These are phyloP conservation scores for Thymallus thymallus DNA, from an alignment of 2,113 vertebrate species.

Conservation along the genomic window DNA sequence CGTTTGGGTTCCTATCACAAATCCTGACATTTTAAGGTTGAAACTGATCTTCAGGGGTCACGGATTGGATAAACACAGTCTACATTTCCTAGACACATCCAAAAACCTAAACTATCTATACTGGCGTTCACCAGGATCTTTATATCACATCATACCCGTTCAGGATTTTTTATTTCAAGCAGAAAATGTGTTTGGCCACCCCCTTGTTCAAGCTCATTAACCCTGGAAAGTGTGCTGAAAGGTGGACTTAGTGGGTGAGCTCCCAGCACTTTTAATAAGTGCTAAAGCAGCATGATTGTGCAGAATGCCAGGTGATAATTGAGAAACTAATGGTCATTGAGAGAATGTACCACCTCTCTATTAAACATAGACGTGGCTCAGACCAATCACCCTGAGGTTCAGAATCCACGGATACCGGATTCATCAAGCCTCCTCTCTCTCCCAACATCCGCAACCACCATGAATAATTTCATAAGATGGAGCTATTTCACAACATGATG, in stretches of 20 bases:
- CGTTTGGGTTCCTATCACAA: too few relatives aligned
- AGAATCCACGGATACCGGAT: conserved; percentile 11
- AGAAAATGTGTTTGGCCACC: background rate
- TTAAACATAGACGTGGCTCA: conserved; percentile 37
- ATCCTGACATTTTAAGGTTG: too few relatives aligned
- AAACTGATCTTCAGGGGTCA: too few relatives aligned
- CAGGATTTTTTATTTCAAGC: background rate
- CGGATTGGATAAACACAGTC: too few relatives aligned
- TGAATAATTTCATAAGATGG: background rate
- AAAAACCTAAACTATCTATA: background rate
- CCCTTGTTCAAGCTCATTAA: conserved; percentile 52
- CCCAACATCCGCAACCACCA: background rate
- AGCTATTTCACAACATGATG: too few relatives aligned
- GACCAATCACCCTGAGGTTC: conserved; percentile 4
- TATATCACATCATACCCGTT: too few relatives aligned
- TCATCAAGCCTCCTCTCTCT: background rate
- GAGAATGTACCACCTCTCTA: conserved; percentile 27
- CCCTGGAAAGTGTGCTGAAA: conserved; percentile 42
- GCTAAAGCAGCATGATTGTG: conserved; percentile 44
- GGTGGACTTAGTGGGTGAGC: conserved; percentile 48
- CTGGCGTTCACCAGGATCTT: too few relatives aligned
- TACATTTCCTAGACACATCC: too few relatives aligned
- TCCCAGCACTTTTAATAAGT: conserved; percentile 49
- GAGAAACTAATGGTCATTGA: conserved; percentile 60
- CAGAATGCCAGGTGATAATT: conserved; percentile 43